Percentiles rank a stretch among this genome's conserved stretches.
These are phyloP conservation scores for Chelon auratus DNA, from an alignment of 2,797 vertebrate species.

Conservation along the genomic window DNA sequence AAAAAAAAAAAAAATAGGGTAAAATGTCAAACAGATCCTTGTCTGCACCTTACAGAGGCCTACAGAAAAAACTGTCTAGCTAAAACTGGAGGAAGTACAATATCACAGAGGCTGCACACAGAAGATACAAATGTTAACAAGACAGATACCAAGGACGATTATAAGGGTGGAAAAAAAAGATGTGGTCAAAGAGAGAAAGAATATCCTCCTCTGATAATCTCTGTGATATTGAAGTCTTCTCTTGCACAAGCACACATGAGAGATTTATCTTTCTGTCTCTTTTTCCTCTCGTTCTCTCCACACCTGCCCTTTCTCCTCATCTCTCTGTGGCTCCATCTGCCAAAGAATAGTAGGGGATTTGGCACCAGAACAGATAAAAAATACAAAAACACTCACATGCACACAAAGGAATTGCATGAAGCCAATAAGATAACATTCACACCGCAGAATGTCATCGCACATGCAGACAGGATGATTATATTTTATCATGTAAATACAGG, in stretches of 20 bases:
- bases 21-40: no score
- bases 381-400: constrained; percentile 4
- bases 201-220: neutral
- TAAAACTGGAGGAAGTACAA: neutral
- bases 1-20: neutral
- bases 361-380: constrained; percentile 39
- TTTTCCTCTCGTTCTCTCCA: neutral
- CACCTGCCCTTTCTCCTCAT: constrained; percentile 24
- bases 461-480: no score
- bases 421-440: constrained; percentile 49
- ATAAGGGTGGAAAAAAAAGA: no score
- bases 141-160: neutral
- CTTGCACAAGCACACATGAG: constrained; percentile 16
- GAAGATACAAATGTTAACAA: neutral
- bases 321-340: constrained; percentile 19
- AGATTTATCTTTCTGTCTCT: constrained; percentile 15
- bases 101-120: neutral
- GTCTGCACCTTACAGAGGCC: no score
- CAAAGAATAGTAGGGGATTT: constrained; percentile 35
- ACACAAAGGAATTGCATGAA: constrained; percentile 11
- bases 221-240: constrained; percentile 11
- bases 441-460: constrained; percentile 17
- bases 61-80: no score
- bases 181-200: neutral
- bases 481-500: no score